These are phyloP conservation scores for Lerema accius DNA, from an alignment of 1,140 invertebrate species.

Conservation along the genomic window DNA sequence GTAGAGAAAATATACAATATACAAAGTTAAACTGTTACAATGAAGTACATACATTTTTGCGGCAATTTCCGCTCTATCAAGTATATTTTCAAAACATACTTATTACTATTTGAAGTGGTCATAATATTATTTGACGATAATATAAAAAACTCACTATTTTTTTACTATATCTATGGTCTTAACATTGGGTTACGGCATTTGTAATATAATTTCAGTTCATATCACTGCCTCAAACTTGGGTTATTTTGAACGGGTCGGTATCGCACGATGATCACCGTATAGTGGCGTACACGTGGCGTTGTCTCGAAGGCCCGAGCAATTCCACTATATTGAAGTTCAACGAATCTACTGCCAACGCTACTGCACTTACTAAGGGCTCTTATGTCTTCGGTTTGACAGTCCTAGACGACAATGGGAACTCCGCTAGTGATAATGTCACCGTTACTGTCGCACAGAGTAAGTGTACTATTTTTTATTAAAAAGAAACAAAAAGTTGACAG, in stretches of 20 bases:
- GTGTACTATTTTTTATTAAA: too few relatives aligned
- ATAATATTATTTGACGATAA: too few relatives aligned
- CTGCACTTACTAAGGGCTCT: slow-evolving; percentile 91
- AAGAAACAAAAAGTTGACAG: too few relatives aligned
- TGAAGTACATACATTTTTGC: too few relatives aligned
- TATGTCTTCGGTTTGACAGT: slow-evolving; percentile 94
- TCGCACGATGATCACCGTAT: slow-evolving; percentile 95
- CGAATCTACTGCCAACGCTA: slow-evolving; percentile 88
- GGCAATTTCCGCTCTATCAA: too few relatives aligned
- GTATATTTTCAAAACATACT: too few relatives aligned
- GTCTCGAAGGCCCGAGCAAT: slow-evolving; percentile 86
- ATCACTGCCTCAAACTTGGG: slow-evolving; percentile 90
- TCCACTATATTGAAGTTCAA: slow-evolving; percentile 82
- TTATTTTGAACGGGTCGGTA: slow-evolving; percentile 89
- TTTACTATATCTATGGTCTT: not conserved
- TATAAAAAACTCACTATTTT: too few relatives aligned
- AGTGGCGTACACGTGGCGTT: slow-evolving; percentile 91
- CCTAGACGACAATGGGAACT: slow-evolving; percentile 92
- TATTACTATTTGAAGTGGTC: too few relatives aligned
- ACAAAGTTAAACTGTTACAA: too few relatives aligned
- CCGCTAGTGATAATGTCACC: slow-evolving; percentile 87
- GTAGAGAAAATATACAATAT: too few relatives aligned
- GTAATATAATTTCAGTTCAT: slow-evolving; percentile 85
- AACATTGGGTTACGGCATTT: slow-evolving; percentile 5
- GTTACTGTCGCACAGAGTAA: slow-evolving; percentile 96